Evolutionary conservation across 2,113 vertebrate genomes (phyloP).

Genomic region (Tonatia bakeri): DNA sequence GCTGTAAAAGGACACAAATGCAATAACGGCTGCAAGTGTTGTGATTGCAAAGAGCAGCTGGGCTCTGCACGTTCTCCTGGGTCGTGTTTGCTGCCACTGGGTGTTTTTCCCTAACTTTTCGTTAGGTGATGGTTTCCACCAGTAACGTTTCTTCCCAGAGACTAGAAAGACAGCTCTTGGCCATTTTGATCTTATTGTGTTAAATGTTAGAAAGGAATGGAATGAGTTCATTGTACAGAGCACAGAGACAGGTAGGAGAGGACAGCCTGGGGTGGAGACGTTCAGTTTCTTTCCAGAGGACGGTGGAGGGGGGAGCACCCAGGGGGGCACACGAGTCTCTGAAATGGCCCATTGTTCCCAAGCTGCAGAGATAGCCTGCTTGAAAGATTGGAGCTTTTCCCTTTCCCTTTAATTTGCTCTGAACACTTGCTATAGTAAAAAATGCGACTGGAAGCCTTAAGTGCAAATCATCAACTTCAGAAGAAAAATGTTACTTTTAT

Average conservation of each 20-base stretch:
- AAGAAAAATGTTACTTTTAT: conserved; percentile 60
- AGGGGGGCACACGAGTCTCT: not conserved
- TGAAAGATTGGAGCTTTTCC: not conserved
- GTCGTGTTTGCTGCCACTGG: not conserved
- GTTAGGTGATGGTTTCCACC: not conserved
- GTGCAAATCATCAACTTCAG: not conserved
- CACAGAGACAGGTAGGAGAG: not conserved
- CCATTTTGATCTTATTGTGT: conserved; percentile 30
- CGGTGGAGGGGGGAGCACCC: not conserved
- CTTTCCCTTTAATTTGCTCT: not conserved
- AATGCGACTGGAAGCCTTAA: not conserved
- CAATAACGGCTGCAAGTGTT: not conserved
- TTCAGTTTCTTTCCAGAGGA: not conserved
- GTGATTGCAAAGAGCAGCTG: not conserved
- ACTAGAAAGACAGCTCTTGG: not conserved
- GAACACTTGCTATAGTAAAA: not conserved
- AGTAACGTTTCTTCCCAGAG: not conserved
- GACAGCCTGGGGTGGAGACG: conserved; percentile 3
- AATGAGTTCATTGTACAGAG: not conserved
- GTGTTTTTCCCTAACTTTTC: not conserved
- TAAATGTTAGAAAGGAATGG: not conserved
- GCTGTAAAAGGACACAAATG: not conserved
- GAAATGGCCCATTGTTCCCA: not conserved
- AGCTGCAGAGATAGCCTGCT: not conserved
- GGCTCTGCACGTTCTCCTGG: not conserved